Base-by-base conservation (phyloP, 2,113 vertebrate species). In the Thalassoma bifasciatum region DNA sequence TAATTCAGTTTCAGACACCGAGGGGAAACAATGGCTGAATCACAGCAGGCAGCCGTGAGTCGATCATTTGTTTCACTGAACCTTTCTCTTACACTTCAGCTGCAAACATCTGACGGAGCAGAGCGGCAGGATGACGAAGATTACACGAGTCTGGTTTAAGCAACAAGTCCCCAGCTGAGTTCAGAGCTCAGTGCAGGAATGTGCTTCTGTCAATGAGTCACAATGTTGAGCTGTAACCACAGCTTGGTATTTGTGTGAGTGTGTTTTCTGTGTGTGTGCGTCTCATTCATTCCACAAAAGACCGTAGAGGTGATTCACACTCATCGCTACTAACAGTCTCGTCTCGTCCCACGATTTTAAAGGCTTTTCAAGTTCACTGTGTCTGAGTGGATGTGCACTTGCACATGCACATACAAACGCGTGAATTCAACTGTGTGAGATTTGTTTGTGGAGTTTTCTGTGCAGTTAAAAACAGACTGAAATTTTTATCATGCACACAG, bases 141-240 rank as follows among this genome's bases (percentile, higher is more conserved):
- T 38, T 75, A 79, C 66, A 66, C 61, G 70, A 47, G 64, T 52
- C 65, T 17, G 52, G 60, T 64, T 75, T 62, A 19, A 71, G 77
- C 61, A 70, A 73, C 60, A 70, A 36, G 34, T 68, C 83, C 77
- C 72, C 76, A 72, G 87, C 74, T 16, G 76, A 86, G 85, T 68
- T 70, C 47, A 67, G 50, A 19, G 64, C 58, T 67, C 54, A 46
- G 3, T 10, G 2, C 56, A 51, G 87, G 82, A 91, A 84, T 89
- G 70, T 68, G 75, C 80, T 83, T 46, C 79, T 24, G 79, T 88
- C 83, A 87, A 79, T 88, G 84, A 89, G 82, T 92, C 82, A 89
- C 79, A 23, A 24, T 40, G 75, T 65, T 72, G 44, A 77, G 68
- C 69, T 70, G 67, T 73, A 71, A 81, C 81, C 70, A 79, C 70